phyloP scores from a whole-genome alignment of 2,888 invertebrate species.

The Horisme vitalbata region DNA sequence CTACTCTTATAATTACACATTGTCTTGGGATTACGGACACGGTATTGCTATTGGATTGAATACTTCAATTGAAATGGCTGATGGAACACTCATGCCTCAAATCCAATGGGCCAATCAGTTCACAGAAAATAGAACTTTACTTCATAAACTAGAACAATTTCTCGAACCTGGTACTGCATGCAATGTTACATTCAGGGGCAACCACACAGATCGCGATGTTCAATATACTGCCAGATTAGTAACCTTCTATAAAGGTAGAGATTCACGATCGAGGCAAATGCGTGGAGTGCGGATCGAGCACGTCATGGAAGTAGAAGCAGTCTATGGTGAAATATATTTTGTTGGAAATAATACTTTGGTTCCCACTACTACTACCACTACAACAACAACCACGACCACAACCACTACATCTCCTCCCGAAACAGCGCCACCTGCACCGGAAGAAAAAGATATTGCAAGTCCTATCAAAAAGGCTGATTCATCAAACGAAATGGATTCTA shows the following conservation, averaged over 20 bases:
- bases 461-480: conserved; percentile 53
- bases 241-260: conserved; percentile 86
- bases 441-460: conserved; percentile 67
- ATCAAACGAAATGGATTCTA: conserved; percentile 53
- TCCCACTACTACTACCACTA: conserved; percentile 88
- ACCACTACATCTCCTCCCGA: conserved; percentile 80
- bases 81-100: conserved; percentile 81
- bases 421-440: conserved; percentile 76
- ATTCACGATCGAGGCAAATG: conserved; percentile 82
- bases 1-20: conserved; percentile 86
- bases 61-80: conserved; percentile 83
- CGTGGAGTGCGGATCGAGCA: conserved; percentile 86
- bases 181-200: conserved; percentile 90
- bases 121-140: conserved; percentile 79
- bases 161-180: conserved; percentile 91
- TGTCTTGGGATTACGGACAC: conserved; percentile 91
- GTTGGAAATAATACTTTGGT: conserved; percentile 88
- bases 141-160: conserved; percentile 84
- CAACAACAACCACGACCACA: conserved; percentile 84
- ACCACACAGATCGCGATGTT: conserved; percentile 88
- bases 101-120: conserved; percentile 88
- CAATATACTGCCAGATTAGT: conserved; percentile 89
- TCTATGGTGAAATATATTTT: conserved; percentile 90
- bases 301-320: conserved; percentile 87
- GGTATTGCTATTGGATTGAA: conserved; percentile 88